These are phyloP conservation scores for Nomada flava DNA, from an alignment of 2,888 invertebrate genomes.

Conservation along the genomic window DNA sequence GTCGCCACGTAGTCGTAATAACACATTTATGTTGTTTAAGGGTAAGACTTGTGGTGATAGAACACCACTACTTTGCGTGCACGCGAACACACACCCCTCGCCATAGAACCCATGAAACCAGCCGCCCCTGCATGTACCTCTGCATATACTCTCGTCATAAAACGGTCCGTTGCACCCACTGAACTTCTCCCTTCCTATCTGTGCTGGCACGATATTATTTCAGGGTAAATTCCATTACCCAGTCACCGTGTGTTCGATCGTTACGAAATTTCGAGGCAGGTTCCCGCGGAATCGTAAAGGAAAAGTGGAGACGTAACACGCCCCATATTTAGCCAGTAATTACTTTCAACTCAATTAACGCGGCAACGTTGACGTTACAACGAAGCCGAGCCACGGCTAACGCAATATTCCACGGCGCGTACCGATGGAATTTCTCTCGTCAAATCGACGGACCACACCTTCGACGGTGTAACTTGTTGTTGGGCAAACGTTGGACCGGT, in stretches of 20 bases:
- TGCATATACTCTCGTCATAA: constrained; percentile 10
- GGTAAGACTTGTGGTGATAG: background rate
- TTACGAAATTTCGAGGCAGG: constrained; percentile 31
- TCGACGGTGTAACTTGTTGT: background rate
- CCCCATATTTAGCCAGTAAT: constrained; percentile 42
- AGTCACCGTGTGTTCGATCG: background rate
- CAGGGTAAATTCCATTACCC: constrained; percentile 46
- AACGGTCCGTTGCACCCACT: constrained; percentile 24
- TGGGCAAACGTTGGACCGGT: too few relatives aligned
- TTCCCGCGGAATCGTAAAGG: background rate
- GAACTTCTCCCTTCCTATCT: constrained; percentile 1
- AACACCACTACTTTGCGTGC: background rate
- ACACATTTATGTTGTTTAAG: constrained; percentile 31
- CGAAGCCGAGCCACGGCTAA: constrained; percentile 9
- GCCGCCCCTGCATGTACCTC: background rate
- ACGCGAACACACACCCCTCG: background rate
- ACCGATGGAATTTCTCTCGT: background rate
- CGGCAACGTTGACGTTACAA: background rate
- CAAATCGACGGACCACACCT: background rate
- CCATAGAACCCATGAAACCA: constrained; percentile 4
- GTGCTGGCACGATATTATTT: constrained; percentile 57
- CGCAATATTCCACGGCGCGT: constrained; percentile 10
- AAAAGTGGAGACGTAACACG: background rate
- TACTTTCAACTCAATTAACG: constrained; percentile 47
- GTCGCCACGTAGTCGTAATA: constrained; percentile 10